phyloP scores from a whole-genome alignment of 2,113 vertebrate species.

The Scophthalmus maximus region DNA sequence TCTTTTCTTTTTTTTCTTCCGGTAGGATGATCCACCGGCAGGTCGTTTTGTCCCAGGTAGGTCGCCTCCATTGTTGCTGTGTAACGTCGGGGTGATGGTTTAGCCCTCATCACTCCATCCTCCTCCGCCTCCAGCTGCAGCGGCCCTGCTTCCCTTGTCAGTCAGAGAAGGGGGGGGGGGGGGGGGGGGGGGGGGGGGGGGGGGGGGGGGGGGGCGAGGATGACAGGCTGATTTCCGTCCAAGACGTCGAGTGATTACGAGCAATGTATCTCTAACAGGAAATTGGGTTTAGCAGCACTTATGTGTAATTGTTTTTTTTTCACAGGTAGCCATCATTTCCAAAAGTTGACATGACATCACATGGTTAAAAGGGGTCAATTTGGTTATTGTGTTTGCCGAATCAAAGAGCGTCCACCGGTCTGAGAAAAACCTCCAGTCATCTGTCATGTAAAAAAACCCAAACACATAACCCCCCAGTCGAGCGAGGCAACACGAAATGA shows the following conservation, averaged over 20 bases:
- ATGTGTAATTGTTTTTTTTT: not conserved
- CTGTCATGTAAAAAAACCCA: not conserved
- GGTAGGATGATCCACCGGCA: constrained; percentile 83
- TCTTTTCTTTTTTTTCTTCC: too few species aligned
- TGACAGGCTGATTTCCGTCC: not conserved
- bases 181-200: not conserved
- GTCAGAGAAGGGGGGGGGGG: too few species aligned
- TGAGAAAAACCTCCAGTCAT: not conserved
- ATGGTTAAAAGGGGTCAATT: too few species aligned
- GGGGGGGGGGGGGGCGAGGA: not conserved
- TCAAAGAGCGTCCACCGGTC: not conserved
- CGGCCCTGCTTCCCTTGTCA: not conserved
- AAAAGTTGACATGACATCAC: not conserved
- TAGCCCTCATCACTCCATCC: too few species aligned
- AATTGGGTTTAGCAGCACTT: not conserved
- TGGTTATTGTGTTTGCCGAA: not conserved
- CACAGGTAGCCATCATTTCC: not conserved
- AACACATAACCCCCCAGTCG: not conserved
- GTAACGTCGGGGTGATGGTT: too few species aligned
- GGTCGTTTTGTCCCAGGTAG: constrained; percentile 80
- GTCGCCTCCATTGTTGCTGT: constrained; percentile 63
- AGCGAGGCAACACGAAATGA: not conserved
- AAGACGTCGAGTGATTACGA: not conserved
- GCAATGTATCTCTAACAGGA: not conserved
- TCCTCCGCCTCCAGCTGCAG: not conserved